Conservation (phyloP, 2,888 invertebrate species). For the Sycophila texana region DNA sequence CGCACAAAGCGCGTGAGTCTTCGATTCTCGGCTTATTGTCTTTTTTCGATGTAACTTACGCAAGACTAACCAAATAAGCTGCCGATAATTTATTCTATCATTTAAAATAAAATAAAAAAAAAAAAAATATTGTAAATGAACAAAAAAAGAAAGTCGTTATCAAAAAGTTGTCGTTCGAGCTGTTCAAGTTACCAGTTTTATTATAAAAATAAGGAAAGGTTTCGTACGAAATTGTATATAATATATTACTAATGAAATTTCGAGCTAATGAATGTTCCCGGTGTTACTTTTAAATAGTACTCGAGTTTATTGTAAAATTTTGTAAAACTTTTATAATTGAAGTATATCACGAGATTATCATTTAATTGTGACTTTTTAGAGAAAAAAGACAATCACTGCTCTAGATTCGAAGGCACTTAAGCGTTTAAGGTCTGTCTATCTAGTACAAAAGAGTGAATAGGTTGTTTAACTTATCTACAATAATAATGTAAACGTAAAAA, state of each 20-base stretch:
- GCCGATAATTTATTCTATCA: too few species aligned
- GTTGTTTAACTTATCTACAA: conserved; percentile 27
- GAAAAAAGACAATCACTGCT: background rate
- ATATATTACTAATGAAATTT: too few species aligned
- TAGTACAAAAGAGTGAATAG: conserved; percentile 50
- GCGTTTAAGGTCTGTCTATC: conserved; percentile 32
- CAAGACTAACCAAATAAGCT: background rate
- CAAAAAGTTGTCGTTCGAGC: background rate
- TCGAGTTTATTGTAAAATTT: background rate
- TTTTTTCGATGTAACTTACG: background rate
- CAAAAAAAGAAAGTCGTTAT: too few species aligned
- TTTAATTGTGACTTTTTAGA: background rate
- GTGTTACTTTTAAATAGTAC: too few species aligned
- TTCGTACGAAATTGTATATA: too few species aligned
- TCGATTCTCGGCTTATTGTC: conserved; percentile 1
- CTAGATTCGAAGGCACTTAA: conserved; percentile 8
- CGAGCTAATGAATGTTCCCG: too few species aligned
- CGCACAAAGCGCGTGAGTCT: background rate
- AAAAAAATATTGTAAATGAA: too few species aligned
- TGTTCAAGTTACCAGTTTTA: too few species aligned
- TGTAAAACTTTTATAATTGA: background rate
- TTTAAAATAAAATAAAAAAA: too few species aligned
- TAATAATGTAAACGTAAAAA: conserved; percentile 64
- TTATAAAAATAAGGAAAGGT: too few species aligned
- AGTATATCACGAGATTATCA: background rate